These are phyloP conservation scores for Uropetala carovei DNA, from an alignment of 2,888 invertebrate genomes.

Conservation along the genomic window DNA sequence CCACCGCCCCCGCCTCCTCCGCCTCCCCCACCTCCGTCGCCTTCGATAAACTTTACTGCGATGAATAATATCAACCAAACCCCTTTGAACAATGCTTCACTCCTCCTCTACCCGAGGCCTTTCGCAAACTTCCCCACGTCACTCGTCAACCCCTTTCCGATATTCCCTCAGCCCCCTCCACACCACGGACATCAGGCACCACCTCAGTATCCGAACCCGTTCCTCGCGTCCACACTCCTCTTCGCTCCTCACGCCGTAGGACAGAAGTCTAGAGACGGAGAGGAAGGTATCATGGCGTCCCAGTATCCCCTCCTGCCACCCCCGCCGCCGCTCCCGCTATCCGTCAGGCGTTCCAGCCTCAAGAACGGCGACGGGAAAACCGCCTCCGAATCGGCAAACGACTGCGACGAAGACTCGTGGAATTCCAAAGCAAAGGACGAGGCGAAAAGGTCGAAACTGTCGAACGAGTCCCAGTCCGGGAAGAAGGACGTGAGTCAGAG, in stretches of 20 bases:
- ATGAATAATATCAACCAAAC: constrained; percentile 68
- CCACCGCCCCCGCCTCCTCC: constrained; percentile 68
- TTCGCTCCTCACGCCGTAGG: constrained; percentile 70
- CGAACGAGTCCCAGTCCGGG: constrained; percentile 67
- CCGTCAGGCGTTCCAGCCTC: background rate
- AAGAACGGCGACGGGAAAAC: constrained; percentile 70
- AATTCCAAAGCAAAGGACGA: constrained; percentile 72
- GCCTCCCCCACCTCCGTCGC: constrained; percentile 73
- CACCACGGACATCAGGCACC: constrained; percentile 66
- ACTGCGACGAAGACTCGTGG: constrained; percentile 68
- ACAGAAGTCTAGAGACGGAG: constrained; percentile 55
- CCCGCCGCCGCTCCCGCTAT: background rate
- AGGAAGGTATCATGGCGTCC: background rate
- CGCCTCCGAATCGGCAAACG: constrained; percentile 61
- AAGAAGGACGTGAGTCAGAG: background rate
- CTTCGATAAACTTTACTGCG: constrained; percentile 72
- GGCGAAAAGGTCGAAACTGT: constrained; percentile 71
- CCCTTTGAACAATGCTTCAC: constrained; percentile 47
- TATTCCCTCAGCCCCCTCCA: constrained; percentile 77
- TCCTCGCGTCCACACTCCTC: constrained; percentile 51
- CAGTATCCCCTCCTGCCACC: constrained; percentile 65
- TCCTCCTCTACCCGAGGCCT: constrained; percentile 82
- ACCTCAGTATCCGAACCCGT: constrained; percentile 71
- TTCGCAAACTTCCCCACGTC: constrained; percentile 74
- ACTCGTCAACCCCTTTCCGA: constrained; percentile 79